Evolutionary conservation across 2,888 invertebrate genomes (phyloP).

Genomic region (Alentia gelatinosa): DNA sequence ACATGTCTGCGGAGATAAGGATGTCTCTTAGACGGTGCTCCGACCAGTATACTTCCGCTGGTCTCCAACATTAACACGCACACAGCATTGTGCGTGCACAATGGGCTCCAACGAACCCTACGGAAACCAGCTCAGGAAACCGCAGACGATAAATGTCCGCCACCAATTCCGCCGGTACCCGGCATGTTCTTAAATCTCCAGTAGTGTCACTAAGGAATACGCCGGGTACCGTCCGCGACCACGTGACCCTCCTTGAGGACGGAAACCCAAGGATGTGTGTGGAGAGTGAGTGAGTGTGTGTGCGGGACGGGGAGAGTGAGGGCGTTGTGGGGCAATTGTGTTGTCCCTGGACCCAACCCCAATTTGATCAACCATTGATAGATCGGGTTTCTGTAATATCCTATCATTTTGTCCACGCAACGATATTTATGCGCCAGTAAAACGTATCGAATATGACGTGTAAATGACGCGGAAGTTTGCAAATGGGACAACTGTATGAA

Average conservation of each 20-base stretch:
- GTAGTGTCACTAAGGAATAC: neutral
- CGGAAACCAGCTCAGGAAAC: neutral
- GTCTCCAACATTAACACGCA: too few relatives aligned
- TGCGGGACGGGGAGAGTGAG: neutral
- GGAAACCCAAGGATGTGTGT: too few relatives aligned
- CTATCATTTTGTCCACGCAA: too few relatives aligned
- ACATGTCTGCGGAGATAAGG: too few relatives aligned
- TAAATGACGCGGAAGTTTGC: too few relatives aligned
- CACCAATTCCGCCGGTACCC: neutral
- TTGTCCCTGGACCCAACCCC: neutral
- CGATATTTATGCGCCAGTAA: too few relatives aligned
- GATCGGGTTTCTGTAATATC: neutral
- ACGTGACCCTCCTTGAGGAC: too few relatives aligned
- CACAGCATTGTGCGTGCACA: neutral
- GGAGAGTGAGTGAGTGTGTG: too few relatives aligned
- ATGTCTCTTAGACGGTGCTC: too few relatives aligned
- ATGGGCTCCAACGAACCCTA: neutral
- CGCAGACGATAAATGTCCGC: neutral
- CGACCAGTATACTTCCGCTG: too few relatives aligned
- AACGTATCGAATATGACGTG: too few relatives aligned
- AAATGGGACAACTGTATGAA: too few relatives aligned
- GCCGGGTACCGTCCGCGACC: neutral
- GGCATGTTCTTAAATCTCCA: neutral
- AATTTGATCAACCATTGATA: neutral
- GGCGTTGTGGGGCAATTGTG: neutral